Conservation (phyloP, 2,113 vertebrate genomes). For the Malurus elegans region DNA sequence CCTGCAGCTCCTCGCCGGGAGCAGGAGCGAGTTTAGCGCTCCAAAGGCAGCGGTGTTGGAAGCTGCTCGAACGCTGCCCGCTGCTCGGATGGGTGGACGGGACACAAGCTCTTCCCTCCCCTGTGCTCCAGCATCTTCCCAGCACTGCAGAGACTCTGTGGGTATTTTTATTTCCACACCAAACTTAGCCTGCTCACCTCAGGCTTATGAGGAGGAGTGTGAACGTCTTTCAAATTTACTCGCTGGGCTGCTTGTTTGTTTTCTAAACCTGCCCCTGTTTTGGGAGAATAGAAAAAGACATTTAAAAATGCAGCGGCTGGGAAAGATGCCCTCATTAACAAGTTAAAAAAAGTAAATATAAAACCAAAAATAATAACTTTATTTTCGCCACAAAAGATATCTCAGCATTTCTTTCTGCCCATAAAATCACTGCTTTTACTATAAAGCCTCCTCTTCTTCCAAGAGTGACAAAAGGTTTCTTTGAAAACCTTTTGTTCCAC, state of each 20-base stretch:
- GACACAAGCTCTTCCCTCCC: neutral
- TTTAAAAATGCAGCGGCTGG: neutral
- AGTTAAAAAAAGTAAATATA: neutral
- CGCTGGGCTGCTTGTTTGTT: neutral
- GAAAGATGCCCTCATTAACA: neutral
- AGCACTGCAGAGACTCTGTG: accelerated
- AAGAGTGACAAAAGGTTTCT: neutral
- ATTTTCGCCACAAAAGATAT: neutral
- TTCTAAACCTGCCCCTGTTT: neutral
- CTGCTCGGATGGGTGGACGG: neutral
- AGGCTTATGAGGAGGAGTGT: neutral
- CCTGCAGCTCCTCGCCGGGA: neutral
- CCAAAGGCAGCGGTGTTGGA: neutral
- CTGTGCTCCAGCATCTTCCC: neutral
- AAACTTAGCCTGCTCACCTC: neutral
- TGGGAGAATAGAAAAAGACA: neutral
- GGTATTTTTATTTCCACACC: neutral
- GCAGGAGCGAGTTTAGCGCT: neutral
- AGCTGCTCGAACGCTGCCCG: neutral
- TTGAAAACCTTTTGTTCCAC: neutral
- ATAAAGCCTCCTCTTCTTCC: neutral
- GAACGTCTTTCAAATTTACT: neutral
- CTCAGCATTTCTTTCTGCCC: neutral
- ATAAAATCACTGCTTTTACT: neutral
- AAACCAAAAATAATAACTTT: neutral